phyloP scores from a whole-genome alignment of 1,140 invertebrate genomes.

The Phortica variegata region DNA sequence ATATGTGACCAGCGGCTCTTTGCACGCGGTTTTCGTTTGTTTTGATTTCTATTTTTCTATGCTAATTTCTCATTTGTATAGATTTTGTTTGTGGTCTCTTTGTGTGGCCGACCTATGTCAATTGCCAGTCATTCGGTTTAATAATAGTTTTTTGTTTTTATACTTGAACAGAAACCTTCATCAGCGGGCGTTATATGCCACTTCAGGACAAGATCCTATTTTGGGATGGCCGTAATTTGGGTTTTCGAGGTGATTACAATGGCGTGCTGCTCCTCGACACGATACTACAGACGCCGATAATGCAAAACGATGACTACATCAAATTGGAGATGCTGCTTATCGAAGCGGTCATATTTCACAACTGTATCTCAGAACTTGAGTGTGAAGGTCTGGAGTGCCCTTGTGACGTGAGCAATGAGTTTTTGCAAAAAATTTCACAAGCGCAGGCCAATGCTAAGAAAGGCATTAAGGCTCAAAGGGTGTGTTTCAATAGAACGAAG shows the following conservation, averaged over 20 bases:
- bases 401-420: slow-evolving; percentile 74
- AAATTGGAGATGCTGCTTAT: slow-evolving; percentile 82
- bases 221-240: slow-evolving; percentile 76
- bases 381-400: slow-evolving; percentile 73
- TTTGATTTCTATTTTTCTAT: too few relatives aligned
- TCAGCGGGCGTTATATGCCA: slow-evolving; percentile 70
- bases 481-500: slow-evolving; percentile 58
- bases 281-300: slow-evolving; percentile 77
- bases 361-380: slow-evolving; percentile 73
- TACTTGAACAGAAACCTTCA: slow-evolving; percentile 24
- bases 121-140: neutral
- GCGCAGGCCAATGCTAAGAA: slow-evolving; percentile 71
- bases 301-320: slow-evolving; percentile 71
- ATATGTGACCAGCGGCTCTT: too few relatives aligned
- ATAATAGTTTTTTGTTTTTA: neutral
- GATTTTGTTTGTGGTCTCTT: too few relatives aligned
- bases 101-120: too few relatives aligned
- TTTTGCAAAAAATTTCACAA: slow-evolving; percentile 72
- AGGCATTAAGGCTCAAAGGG: slow-evolving; percentile 82
- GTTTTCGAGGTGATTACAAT: slow-evolving; percentile 84
- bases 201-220: slow-evolving; percentile 80
- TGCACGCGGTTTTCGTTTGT: too few relatives aligned
- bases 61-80: too few relatives aligned
- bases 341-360: slow-evolving; percentile 81
- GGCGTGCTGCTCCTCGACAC: slow-evolving; percentile 85